These are phyloP conservation scores for Probaryconus sp. DNA, from an alignment of 1,140 invertebrate genomes.

Conservation along the genomic window DNA sequence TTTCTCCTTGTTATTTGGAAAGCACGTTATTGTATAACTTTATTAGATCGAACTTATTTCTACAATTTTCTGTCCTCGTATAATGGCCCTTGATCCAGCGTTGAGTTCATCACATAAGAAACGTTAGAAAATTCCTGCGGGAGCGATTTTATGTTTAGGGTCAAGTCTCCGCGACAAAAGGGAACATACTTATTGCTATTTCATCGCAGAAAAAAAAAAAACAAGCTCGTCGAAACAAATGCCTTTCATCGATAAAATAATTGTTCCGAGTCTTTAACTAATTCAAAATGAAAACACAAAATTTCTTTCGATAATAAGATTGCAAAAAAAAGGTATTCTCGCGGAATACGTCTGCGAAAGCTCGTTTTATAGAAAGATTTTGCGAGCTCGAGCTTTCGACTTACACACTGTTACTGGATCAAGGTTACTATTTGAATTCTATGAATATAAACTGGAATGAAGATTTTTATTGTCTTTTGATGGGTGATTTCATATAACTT, in stretches of 20 bases:
- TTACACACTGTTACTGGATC: slow-evolving; percentile 1
- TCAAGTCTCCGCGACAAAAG: slow-evolving; percentile 5
- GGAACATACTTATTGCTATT: not conserved
- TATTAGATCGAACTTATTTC: not conserved
- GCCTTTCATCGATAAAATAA: not conserved
- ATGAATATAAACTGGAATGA: not conserved
- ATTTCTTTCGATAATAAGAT: no score
- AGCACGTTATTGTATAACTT: not conserved
- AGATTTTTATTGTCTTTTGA: not conserved
- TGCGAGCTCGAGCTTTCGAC: not conserved
- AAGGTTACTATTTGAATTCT: not conserved
- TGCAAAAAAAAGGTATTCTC: no score
- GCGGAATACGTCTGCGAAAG: no score
- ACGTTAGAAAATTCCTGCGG: slow-evolving; percentile 9
- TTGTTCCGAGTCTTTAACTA: not conserved
- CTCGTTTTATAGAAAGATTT: not conserved
- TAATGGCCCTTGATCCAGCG: not conserved
- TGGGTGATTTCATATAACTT: not conserved
- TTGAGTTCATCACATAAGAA: not conserved
- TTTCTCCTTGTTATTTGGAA: not conserved
- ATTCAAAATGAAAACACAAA: not conserved
- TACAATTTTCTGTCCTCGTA: slow-evolving; percentile 4
- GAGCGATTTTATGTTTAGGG: slow-evolving; percentile 14
- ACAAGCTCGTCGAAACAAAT: not conserved
- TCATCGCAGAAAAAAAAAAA: not conserved